Base-by-base conservation (phyloP, 2,888 invertebrate species). In the Cosmopolites sordidus region DNA sequence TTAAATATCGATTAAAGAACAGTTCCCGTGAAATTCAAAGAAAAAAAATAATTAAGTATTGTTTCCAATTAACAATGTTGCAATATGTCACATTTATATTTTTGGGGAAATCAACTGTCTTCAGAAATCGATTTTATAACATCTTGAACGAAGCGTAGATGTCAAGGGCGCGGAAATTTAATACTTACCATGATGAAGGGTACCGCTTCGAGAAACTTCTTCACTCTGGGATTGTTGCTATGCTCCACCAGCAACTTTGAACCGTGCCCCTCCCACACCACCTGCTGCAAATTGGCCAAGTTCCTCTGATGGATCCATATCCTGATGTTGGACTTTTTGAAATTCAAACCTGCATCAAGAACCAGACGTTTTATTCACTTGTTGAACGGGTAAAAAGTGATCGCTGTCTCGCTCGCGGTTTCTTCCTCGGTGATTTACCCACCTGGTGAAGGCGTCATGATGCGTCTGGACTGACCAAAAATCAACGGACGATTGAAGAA, bases 251-350 rank as follows among this genome's bases (percentile, higher is more conserved):
- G 78, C 43, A 94, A 79, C 61, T 89, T 83, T 52, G 86, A 80
- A 1, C 94, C 95, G 68, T 93, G 89, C 0, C 95, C 94, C 66
- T 89, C 89, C 89, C 93, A 90, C 47, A 94, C 80, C 2, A 93
- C 89, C 67, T 88, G 86, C 74, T 93, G 92, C 64, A 94, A 77
- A 63, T 89, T 87, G 45, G 83, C 83, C 71, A 94, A 81, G 74
- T 94, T 92, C 72, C 89, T 84, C 73, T 94, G 93, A 73, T 94
- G 92, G 65, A 94, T 92, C 95, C 95, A 96, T 78, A 94, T 94
- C 62, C 94, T 80, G 60, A 96, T 93, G 69, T 92, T 93, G 61
- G 93, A 89, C 52, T 73, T 74, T 58, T 74, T 74, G 55, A 67
- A 67, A 47, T 62, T 86, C 70, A 89, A 76, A 71, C 82, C 90